Base-by-base conservation (phyloP, 2,113 vertebrate species). In the Hyla sarda region DNA sequence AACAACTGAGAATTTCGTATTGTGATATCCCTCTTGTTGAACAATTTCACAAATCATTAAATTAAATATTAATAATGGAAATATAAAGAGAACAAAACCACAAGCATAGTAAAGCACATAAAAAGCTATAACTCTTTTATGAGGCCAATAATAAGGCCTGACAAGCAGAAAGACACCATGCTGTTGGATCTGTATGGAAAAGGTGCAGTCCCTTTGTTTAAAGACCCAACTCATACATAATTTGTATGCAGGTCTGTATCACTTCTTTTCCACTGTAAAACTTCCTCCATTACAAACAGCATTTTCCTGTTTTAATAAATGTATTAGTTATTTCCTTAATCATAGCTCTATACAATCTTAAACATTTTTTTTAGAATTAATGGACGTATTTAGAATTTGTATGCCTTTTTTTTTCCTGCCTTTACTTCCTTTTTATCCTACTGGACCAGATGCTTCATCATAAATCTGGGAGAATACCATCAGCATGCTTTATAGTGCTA, bases 51-150 rank as follows among this genome's bases (percentile, higher is more conserved):
- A 81, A 54, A 52, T 71, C 58, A 71, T 30, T 25, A 41, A n/a
- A 79, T 86, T 76, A 79, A 56, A 79, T 71, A 72, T 79, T 79
- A 12, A 86, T 72, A 67, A 50, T 52, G 75, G 75, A 71, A 67
- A 69, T 67, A 67, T 48, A 67, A 78, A 45, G 54, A 76, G 83
- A 85, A 85, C 73, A 77, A 85, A 85, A 77, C 83, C 25, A 60
- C 48, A 85, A 32, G 54, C 74, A 60, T 71, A 71, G 74, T 56
- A 79, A 47, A 85, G 75, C 28, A 77, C 62, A 79, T 45, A 50
- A 85, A 85, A 85, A 71, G 75, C 52, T 32, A 79, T 56, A 79
- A 85, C 30, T 28, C 84, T 79, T 85, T 85, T 10, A 85, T 85
- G 48, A 56, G 52, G 14, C 60, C 67, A 65, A 85, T 84, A 85